Base-by-base conservation (phyloP, 2,113 vertebrate species). In the Cebidichthys violaceus region DNA sequence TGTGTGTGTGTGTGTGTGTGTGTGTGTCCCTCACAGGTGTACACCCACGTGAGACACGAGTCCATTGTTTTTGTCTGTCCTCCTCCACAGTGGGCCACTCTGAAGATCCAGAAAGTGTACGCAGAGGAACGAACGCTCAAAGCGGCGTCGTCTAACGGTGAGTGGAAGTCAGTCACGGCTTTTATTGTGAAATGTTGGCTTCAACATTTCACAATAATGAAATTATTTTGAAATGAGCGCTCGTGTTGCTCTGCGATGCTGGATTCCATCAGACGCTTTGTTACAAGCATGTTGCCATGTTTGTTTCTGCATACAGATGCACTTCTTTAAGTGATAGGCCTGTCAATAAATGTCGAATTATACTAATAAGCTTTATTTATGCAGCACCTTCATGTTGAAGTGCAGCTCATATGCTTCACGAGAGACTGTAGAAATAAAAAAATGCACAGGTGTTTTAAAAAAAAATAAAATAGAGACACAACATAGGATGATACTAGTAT, bases 11-110 rank as follows among this genome's bases (percentile, higher is more conserved):
- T n/a, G n/a, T n/a, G n/a, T n/a, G n/a, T n/a, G n/a, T n/a, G n/a
- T n/a, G n/a, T n/a, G n/a, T n/a, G n/a, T n/a, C n/a, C n/a, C n/a
- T n/a, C n/a, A n/a, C n/a, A n/a, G n/a, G n/a, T n/a, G n/a, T n/a
- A n/a, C n/a, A n/a, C 47, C 29, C 37, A 43, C 18, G 20, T 75
- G 10, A 29, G 13, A 52, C 8, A 35, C 64, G 24, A 33, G 33
- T 0, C 1, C 77, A 27, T 45, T 2, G 13, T 22, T 66, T 52
- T 14, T 72, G 33, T 29, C n/a, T 64, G 81, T 79, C 70, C 17
- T 70, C 68, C 59, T 83, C 57, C 86, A 85, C 93, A 99, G 98
- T 99, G 98, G 98, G 98, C 98, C 77, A 99, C 98, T 0, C 87
- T 96, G 83, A 95, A 96, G 69, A 96, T 99, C 79, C 94, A 99